Percentiles rank a stretch among this genome's conserved stretches.
phyloP scores from a whole-genome alignment of 2,113 vertebrate species.

The Paramormyrops kingsleyae region DNA sequence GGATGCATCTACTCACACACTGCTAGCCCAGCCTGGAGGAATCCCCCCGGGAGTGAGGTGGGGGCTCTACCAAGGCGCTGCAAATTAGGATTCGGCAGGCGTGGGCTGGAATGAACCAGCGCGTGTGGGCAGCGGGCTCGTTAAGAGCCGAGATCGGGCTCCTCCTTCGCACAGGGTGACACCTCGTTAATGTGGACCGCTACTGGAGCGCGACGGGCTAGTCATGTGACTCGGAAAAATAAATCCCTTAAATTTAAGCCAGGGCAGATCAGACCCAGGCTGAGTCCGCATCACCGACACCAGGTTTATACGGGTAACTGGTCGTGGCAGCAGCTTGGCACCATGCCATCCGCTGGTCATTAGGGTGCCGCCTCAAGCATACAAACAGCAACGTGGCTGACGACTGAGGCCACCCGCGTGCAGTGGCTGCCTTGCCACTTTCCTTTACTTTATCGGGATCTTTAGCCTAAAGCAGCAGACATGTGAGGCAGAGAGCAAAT shows the following conservation, averaged over 20 bases:
- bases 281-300: background rate
- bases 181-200: conserved; percentile 19
- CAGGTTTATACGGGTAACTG: background rate
- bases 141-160: background rate
- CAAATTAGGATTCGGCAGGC: conserved; percentile 14
- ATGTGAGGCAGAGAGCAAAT: background rate
- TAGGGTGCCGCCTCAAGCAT: background rate
- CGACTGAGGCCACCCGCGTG: background rate
- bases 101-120: conserved; percentile 12
- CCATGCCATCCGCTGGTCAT: background rate
- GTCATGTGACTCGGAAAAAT: background rate
- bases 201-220: background rate
- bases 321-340: background rate
- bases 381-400: background rate
- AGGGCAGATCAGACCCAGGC: background rate
- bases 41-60: background rate
- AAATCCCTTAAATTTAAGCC: background rate
- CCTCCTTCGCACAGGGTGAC: background rate
- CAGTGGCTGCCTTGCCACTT: background rate
- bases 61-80: background rate
- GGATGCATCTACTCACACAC: background rate
- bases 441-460: background rate
- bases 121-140: conserved; percentile 2
- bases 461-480: background rate
- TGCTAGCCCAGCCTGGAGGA: background rate